Conservation (phyloP, 1,140 invertebrate species). For the Microplitis mediator region DNA sequence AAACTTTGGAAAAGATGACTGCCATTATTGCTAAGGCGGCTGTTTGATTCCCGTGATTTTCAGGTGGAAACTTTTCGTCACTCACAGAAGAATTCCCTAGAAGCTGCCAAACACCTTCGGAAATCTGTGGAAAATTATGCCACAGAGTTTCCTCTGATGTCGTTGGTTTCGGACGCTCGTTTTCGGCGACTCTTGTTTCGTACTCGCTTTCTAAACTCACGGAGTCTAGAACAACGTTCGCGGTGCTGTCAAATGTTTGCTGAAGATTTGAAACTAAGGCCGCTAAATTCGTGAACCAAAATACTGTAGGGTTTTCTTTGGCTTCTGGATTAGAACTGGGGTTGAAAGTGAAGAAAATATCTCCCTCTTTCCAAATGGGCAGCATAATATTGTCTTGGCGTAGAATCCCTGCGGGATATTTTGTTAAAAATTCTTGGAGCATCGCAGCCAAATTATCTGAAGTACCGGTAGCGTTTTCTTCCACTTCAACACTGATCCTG, state of each 20-base stretch:
- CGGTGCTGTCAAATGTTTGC: constrained; percentile 9
- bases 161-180: constrained; percentile 25
- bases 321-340: constrained; percentile 38
- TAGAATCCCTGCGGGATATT: constrained; percentile 47
- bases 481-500: constrained; percentile 36
- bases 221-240: constrained; percentile 40
- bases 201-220: constrained; percentile 42
- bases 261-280: constrained; percentile 33
- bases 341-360: constrained; percentile 50
- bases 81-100: constrained; percentile 33
- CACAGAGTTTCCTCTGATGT: constrained; percentile 41
- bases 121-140: constrained; percentile 46
- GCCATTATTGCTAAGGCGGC: constrained; percentile 46
- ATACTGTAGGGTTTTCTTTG: constrained; percentile 41
- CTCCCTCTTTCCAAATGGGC: constrained; percentile 49
- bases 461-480: constrained; percentile 37
- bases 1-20: constrained; percentile 51
- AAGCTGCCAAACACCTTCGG: constrained; percentile 45
- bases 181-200: constrained; percentile 38
- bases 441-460: constrained; percentile 31
- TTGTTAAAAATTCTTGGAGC: constrained; percentile 45
- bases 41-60: constrained; percentile 39
- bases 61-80: constrained; percentile 37
- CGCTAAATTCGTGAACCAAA: constrained; percentile 44
- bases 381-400: constrained; percentile 42